Evolutionary conservation across 2,113 vertebrate species (phyloP).

Genomic region (Lasiurus borealis): DNA sequence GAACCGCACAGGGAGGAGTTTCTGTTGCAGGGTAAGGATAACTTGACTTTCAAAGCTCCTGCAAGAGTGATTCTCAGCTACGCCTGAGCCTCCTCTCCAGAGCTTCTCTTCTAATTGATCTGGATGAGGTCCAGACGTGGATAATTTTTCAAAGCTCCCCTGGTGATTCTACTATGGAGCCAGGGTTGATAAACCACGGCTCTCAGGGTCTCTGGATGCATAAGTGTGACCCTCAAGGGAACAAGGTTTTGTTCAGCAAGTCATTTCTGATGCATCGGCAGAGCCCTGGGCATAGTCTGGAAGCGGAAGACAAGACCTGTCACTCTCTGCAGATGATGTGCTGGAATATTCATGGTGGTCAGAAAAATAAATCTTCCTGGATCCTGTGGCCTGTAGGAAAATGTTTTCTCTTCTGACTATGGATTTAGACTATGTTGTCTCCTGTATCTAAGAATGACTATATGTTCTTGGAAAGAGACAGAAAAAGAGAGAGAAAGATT

Average conservation of each 20-base stretch:
- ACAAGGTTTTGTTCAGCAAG: background rate
- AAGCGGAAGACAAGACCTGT: background rate
- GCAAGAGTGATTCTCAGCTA: background rate
- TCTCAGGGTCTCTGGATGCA: background rate
- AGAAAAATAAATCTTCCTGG: background rate
- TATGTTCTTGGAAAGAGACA: background rate
- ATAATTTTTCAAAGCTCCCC: background rate
- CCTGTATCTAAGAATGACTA: background rate
- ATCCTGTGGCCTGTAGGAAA: background rate
- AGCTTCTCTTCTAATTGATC: background rate
- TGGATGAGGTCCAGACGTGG: background rate
- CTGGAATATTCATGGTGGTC: background rate
- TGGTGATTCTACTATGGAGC: background rate
- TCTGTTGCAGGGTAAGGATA: background rate
- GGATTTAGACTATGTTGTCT: background rate
- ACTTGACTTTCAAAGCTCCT: conserved; percentile 28
- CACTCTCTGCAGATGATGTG: background rate
- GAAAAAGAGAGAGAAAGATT: background rate
- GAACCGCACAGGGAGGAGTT: background rate
- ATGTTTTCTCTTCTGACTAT: background rate
- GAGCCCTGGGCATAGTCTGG: background rate
- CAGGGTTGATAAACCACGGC: background rate
- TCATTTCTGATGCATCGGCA: background rate
- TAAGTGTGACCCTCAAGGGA: background rate
- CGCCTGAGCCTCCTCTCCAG: background rate